A percentile compares a stretch with the other conserved stretches of the same genome.
These are phyloP conservation scores for Ovibos moschatus DNA, from an alignment of 2,113 vertebrate genomes.

Conservation along the genomic window DNA sequence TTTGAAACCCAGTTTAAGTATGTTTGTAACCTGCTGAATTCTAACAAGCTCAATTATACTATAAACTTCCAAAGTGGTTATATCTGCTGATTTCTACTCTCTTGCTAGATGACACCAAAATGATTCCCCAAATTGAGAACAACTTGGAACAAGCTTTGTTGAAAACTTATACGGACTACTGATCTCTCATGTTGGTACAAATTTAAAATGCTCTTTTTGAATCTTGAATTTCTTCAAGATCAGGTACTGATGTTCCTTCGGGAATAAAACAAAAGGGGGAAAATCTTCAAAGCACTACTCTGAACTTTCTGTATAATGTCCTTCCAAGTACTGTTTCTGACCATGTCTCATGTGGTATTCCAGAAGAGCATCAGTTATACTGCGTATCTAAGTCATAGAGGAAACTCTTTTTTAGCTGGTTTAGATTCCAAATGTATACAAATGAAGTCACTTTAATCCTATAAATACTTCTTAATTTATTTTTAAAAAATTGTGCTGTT, in stretches of 20 bases:
- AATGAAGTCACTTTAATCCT: constrained; percentile 90
- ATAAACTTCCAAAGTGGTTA: constrained; percentile 45
- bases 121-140: constrained; percentile 51
- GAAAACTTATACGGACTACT: constrained; percentile 58
- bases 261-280: constrained; percentile 51
- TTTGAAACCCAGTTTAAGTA: constrained; percentile 34
- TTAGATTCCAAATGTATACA: constrained; percentile 89
- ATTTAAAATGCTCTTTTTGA: constrained; percentile 53
- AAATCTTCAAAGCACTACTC: constrained; percentile 56
- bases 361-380: constrained; percentile 77
- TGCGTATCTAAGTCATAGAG: constrained; percentile 67
- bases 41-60: constrained; percentile 51
- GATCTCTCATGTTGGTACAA: constrained; percentile 55
- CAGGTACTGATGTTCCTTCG: constrained; percentile 67
- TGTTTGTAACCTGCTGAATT: constrained; percentile 37
- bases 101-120: constrained; percentile 36
- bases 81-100: constrained; percentile 57
- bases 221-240: constrained; percentile 60
- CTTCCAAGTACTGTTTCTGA: constrained; percentile 74
- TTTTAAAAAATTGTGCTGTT: constrained; percentile 89
- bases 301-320: constrained; percentile 69
- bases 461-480: constrained; percentile 92
- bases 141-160: constrained; percentile 56
- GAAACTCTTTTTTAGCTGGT: constrained; percentile 83
- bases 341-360: constrained; percentile 72